Percentiles rank a stretch among this genome's conserved stretches.
Evolutionary conservation across 2,797 vertebrate genomes (phyloP).

Genomic region (Artibeus jamaicensis): DNA sequence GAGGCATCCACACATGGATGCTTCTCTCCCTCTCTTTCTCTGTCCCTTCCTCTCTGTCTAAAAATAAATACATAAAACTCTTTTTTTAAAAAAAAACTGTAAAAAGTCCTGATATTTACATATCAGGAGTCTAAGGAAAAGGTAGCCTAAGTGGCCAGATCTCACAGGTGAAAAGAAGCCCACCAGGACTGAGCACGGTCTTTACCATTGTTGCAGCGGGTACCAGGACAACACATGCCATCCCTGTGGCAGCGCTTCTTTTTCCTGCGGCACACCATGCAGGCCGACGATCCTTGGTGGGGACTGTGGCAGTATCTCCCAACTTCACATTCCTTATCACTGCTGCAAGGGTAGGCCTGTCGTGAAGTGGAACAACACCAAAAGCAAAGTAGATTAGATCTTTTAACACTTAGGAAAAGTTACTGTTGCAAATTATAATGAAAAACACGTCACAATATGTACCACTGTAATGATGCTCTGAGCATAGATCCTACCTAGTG

Average conservation of each 20-base stretch:
- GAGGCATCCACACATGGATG: too few relatives aligned
- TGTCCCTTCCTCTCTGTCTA: too few relatives aligned
- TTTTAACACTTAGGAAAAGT: not conserved
- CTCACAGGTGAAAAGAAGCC: not conserved
- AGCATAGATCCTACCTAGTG: not conserved
- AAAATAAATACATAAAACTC: too few relatives aligned
- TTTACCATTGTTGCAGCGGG: slow-evolving; percentile 95
- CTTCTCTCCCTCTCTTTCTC: too few relatives aligned
- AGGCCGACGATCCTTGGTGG: slow-evolving; percentile 91
- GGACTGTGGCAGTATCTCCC: slow-evolving; percentile 96
- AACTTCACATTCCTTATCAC: slow-evolving; percentile 93
- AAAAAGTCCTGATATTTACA: too few relatives aligned
- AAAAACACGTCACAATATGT: not conserved
- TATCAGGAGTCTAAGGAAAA: not conserved
- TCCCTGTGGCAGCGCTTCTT: slow-evolving; percentile 97
- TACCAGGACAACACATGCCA: slow-evolving; percentile 96
- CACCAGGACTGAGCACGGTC: rapidly evolving
- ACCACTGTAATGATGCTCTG: not conserved
- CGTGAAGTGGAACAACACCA: not conserved
- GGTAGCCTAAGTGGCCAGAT: not conserved
- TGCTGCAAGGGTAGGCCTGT: slow-evolving; percentile 93
- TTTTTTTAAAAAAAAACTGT: too few relatives aligned
- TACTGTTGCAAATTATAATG: not conserved
- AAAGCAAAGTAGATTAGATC: not conserved
- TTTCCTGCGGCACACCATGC: slow-evolving; percentile 92